These are phyloP conservation scores for Liparis tanakae DNA, from an alignment of 2,797 vertebrate species.

Conservation along the genomic window DNA sequence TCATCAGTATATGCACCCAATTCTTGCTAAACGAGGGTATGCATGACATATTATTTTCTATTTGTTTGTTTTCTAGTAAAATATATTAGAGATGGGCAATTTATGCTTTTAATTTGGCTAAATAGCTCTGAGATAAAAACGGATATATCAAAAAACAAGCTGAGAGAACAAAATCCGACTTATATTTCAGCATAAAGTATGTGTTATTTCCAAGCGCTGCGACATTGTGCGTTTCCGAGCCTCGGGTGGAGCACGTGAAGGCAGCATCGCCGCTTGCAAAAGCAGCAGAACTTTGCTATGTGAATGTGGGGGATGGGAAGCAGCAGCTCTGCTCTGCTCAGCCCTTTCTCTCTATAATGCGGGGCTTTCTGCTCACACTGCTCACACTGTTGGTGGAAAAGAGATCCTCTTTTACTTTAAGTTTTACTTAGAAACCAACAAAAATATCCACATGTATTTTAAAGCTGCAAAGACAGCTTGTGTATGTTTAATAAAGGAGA, in stretches of 20 bases:
- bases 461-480: constrained; percentile 59
- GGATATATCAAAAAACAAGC: not conserved
- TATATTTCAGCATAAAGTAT: not conserved
- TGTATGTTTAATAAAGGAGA: constrained; percentile 71
- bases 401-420: constrained; percentile 54
- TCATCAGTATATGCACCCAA: not conserved
- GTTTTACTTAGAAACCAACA: constrained; percentile 53
- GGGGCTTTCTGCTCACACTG: constrained; percentile 76
- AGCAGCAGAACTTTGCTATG: constrained; percentile 88
- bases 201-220: constrained; percentile 35
- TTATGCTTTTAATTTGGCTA: not conserved
- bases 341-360: constrained; percentile 80
- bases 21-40: not conserved
- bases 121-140: not conserved
- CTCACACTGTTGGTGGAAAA: constrained; percentile 61
- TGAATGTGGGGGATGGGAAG: constrained; percentile 86
- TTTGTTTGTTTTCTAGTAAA: not conserved
- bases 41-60: not conserved
- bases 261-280: constrained; percentile 82
- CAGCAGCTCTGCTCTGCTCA: constrained; percentile 76
- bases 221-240: constrained; percentile 53
- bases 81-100: not conserved
- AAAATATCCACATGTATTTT: constrained; percentile 55
- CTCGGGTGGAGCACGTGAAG: constrained; percentile 55
- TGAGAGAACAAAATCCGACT: not conserved